Percentiles rank a stretch among this genome's conserved stretches.
Evolutionary conservation across 2,797 vertebrate species (phyloP).

Genomic region (Ibycter americanus): DNA sequence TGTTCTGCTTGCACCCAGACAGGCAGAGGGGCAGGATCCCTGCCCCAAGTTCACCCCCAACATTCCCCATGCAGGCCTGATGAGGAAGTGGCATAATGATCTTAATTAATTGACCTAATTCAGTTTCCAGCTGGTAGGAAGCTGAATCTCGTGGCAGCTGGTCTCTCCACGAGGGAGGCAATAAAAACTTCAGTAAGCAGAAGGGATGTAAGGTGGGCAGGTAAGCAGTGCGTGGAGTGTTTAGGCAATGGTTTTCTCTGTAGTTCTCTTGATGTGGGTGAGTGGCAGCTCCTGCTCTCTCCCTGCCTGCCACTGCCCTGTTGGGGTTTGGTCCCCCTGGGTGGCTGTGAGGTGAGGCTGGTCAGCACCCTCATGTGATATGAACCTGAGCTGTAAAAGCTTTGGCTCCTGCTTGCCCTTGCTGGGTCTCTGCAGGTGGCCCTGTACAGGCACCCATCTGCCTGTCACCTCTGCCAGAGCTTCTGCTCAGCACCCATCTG

Average conservation of each 20-base stretch:
- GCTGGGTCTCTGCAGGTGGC: neutral
- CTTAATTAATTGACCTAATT: conserved; percentile 46
- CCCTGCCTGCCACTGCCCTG: accelerated
- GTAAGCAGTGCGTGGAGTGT: accelerated
- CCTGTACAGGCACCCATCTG: neutral
- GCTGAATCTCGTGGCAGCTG: neutral
- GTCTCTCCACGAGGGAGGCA: neutral
- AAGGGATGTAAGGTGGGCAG: too few relatives aligned
- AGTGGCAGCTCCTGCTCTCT: neutral
- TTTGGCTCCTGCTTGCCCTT: neutral
- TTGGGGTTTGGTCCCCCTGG: neutral
- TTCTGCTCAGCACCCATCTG: neutral
- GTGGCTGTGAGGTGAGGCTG: neutral
- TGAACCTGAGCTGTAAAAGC: accelerated
- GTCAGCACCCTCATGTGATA: accelerated
- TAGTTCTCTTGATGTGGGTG: too few relatives aligned
- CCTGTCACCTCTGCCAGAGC: neutral
- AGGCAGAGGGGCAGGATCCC: neutral
- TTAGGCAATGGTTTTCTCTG: neutral
- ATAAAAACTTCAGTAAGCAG: neutral
- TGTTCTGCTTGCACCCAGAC: accelerated
- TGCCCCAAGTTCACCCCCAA: accelerated
- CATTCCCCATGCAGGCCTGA: neutral
- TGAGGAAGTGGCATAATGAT: neutral
- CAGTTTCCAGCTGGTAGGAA: conserved; percentile 15